Conservation (phyloP, 2,113 vertebrate species). For the Prionailurus viverrinus region DNA sequence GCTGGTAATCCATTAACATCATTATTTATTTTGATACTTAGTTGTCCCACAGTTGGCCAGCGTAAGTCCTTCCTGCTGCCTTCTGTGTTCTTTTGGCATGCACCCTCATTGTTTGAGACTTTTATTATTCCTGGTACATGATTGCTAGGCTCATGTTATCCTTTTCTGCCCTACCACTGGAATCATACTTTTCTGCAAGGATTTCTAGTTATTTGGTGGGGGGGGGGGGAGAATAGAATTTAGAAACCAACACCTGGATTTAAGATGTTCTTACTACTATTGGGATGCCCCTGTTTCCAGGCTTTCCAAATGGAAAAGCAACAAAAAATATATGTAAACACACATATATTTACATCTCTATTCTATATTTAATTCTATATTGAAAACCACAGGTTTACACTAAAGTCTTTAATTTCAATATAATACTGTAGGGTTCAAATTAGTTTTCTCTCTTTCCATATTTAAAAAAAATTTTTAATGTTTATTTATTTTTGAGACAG, state of each 20-base stretch:
- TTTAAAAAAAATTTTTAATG: no score
- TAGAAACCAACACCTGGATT: not conserved
- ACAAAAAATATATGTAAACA: not conserved
- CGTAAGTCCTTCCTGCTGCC: not conserved
- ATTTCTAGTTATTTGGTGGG: not conserved
- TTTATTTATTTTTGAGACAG: no score
- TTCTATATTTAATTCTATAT: not conserved
- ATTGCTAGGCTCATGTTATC: not conserved
- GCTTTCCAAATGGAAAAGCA: not conserved
- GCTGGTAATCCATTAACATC: not conserved
- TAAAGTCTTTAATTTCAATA: not conserved
- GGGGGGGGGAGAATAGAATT: not conserved
- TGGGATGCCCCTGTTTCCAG: not conserved
- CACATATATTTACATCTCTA: not conserved
- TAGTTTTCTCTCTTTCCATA: not conserved
- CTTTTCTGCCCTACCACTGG: not conserved
- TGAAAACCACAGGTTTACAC: not conserved
- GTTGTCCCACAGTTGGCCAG: not conserved
- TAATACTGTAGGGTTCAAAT: not conserved
- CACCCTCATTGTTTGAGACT: not conserved
- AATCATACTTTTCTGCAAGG: not conserved
- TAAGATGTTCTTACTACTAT: not conserved
- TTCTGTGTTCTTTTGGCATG: not conserved
- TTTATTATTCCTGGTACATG: not conserved
- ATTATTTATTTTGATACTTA: not conserved